Base-by-base conservation (phyloP, 2,888 invertebrate species). In the Quadroppia sp. region DNA sequence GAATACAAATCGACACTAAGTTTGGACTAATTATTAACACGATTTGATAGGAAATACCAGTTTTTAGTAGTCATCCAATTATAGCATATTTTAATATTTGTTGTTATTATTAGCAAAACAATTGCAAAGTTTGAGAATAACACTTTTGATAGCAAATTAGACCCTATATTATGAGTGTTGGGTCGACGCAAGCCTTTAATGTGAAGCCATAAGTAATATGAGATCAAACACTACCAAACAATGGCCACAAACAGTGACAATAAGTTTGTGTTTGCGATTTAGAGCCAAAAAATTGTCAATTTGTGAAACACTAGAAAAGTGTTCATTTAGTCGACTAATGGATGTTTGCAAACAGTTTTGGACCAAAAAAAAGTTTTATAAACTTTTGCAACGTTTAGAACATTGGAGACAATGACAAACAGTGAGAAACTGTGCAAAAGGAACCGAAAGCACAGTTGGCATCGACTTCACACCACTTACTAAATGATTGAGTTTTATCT, bases 201-300 rank as follows among this genome's bases (percentile, higher is more conserved):
- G 45, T 13, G 9, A 42, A 40, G 69, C 42, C 69, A 69, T 69
- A 69, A 69, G 69, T 69, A 69, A 69, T 69, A 69, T 25, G 69
- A 69, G 69, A 69, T 69, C 42, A 69, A 59, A 64, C 61, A 64
- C n/a, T 64, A 40, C 69, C 45, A 69, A 69, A 69, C 69, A 69
- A 69, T 69, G 28, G 28, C 56, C 28, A 28, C 25, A 28, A 20
- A 53, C 25, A 53, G 53, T 69, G 69, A 69, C 69, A 69, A 25
- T 69, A 20, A 69, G 69, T 25, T 20, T 69, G n/a, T 69, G 69
- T 69, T 69, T 69, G 42, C 69, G 17, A 69, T 69, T 69, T 45
- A 45, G 36, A 20, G 13, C 17, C 28, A 13, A 30, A 59, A 40
- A 36, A 69, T 20, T 45, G 28, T 56, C 25, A 45, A 42, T 25